A percentile compares a stretch with the other conserved stretches of the same genome.
Evolutionary conservation across 2,113 vertebrate genomes (phyloP).

Genomic region (Salvelinus sp.): DNA sequence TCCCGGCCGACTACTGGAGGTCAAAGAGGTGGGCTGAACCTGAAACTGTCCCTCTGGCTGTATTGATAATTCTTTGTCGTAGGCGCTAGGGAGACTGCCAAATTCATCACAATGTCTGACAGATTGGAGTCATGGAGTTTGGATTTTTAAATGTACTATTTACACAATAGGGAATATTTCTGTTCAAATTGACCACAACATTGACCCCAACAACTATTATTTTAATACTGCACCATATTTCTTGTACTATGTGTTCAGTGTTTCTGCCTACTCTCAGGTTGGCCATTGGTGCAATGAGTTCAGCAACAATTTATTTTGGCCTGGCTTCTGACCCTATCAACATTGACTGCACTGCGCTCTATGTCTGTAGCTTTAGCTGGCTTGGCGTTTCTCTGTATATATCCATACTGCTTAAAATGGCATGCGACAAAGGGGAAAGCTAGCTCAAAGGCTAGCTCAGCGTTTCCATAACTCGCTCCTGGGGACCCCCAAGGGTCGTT

Average conservation of each 20-base stretch:
- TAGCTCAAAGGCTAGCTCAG: background rate
- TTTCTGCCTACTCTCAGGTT: constrained; percentile 32
- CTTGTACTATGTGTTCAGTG: constrained; percentile 13
- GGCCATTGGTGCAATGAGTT: constrained; percentile 56
- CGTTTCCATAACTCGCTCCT: no score
- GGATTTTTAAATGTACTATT: background rate
- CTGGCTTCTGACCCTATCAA: constrained; percentile 14
- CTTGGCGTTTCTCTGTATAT: constrained; percentile 38
- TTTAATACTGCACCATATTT: background rate
- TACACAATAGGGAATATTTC: background rate
- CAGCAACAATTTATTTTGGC: constrained; percentile 49
- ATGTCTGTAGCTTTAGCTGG: constrained; percentile 37
- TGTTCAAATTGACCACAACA: background rate
- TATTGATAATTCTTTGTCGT: background rate
- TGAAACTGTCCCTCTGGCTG: background rate
- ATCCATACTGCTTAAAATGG: constrained; percentile 43
- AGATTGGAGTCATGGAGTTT: background rate
- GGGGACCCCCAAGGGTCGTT: no score
- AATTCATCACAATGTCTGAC: background rate
- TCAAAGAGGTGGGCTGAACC: constrained; percentile 88
- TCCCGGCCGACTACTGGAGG: constrained; percentile 85
- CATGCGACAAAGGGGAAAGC: constrained; percentile 5
- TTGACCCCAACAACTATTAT: background rate
- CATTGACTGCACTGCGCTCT: constrained; percentile 38
- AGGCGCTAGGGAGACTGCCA: background rate